phyloP scores from a whole-genome alignment of 2,888 invertebrate genomes.

The Drosophila atroscutellata region DNA sequence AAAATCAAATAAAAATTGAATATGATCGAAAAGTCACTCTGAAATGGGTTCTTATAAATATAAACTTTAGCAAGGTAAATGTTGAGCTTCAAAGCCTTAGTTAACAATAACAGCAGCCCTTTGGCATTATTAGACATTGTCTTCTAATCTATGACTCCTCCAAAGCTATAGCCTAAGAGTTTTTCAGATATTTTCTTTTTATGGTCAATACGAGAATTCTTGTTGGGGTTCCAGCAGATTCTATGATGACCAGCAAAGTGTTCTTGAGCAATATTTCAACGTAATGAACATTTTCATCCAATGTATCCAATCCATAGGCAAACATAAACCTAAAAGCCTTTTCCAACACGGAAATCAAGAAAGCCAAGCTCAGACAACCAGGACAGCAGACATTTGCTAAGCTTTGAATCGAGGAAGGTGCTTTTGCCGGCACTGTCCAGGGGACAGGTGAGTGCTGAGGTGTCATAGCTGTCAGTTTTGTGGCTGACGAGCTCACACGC shows the following conservation, averaged over 20 bases:
- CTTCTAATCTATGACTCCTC: background rate
- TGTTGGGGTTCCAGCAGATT: background rate
- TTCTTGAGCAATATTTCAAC: background rate
- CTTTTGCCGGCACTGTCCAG: background rate
- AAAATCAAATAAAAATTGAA: background rate
- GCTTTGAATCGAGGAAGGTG: background rate
- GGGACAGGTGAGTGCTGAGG: constrained; percentile 10
- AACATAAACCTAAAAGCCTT: background rate
- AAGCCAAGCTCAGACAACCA: background rate
- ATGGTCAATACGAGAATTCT: background rate
- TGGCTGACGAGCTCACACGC: constrained; percentile 47
- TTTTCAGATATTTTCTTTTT: background rate
- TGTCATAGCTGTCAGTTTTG: constrained; percentile 35
- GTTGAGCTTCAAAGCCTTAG: background rate
- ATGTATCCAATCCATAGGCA: background rate
- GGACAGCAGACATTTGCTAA: background rate
- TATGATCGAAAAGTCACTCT: background rate
- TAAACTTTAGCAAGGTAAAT: background rate
- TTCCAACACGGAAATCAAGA: background rate
- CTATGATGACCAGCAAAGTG: background rate
- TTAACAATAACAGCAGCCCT: background rate
- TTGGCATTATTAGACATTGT: background rate
- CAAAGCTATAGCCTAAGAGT: background rate
- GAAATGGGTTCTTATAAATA: background rate
- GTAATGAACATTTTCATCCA: background rate